Evolutionary conservation across 2,888 invertebrate genomes (phyloP).

Genomic region (Platerodrilus igneus): DNA sequence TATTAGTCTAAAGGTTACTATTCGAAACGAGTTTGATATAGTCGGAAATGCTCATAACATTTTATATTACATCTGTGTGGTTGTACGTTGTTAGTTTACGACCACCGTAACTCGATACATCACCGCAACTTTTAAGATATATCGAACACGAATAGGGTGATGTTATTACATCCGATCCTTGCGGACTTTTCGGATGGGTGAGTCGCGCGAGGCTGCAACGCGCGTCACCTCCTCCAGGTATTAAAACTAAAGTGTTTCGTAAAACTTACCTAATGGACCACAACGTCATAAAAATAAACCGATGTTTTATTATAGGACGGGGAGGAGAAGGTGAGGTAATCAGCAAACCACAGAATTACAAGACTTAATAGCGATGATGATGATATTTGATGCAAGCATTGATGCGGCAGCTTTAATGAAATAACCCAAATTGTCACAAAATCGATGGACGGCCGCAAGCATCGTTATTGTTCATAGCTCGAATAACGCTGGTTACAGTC

Average conservation of each 20-base stretch:
- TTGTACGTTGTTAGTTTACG: slow-evolving; percentile 22
- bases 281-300: too few relatives aligned
- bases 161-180: slow-evolving; percentile 22
- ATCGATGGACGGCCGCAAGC: slow-evolving; percentile 15
- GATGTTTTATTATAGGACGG: too few relatives aligned
- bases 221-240: too few relatives aligned
- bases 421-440: slow-evolving; percentile 21
- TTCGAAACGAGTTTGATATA: slow-evolving; percentile 18
- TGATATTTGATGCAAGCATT: slow-evolving; percentile 17
- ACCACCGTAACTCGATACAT: slow-evolving; percentile 23
- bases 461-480: not conserved
- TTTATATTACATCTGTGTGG: slow-evolving; percentile 24
- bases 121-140: slow-evolving; percentile 23
- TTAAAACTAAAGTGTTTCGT: slow-evolving; percentile 27
- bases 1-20: slow-evolving; percentile 9
- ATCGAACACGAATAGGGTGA: slow-evolving; percentile 18
- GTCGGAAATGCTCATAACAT: slow-evolving; percentile 20
- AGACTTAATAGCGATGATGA: too few relatives aligned
- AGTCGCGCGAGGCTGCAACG: too few relatives aligned
- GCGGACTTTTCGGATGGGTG: too few relatives aligned
- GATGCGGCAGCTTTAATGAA: slow-evolving; percentile 13
- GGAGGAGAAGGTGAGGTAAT: too few relatives aligned
- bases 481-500: slow-evolving; percentile 1
- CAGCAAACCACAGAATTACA: too few relatives aligned
- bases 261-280: too few relatives aligned